phyloP scores from a whole-genome alignment of 2,797 vertebrate genomes.

The Acanthiza pusilla region DNA sequence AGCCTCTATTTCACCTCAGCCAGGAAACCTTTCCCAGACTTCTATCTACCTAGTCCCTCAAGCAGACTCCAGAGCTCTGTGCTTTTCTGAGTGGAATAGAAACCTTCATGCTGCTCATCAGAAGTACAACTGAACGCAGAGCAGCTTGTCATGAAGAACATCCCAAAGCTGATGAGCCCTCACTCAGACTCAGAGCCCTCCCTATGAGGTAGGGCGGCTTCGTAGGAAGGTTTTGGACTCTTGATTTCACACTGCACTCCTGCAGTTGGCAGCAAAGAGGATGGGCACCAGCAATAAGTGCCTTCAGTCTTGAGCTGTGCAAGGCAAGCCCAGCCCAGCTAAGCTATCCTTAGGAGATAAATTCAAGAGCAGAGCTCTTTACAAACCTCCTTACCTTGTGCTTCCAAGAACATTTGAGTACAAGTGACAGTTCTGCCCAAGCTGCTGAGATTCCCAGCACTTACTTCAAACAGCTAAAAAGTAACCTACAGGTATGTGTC shows the following conservation, averaged over 20 bases:
- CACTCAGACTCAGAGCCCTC: background rate
- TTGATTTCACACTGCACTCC: background rate
- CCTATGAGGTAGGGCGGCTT: background rate
- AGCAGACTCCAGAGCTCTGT: background rate
- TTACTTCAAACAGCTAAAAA: background rate
- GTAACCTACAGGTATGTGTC: background rate
- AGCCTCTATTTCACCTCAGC: background rate
- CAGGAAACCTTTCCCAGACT: background rate
- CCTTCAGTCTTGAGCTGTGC: background rate
- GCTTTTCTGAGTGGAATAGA: background rate
- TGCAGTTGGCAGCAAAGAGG: background rate
- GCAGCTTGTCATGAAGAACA: background rate
- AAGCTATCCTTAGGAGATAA: background rate
- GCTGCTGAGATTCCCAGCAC: background rate
- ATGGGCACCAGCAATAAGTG: background rate
- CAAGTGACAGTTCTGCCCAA: background rate
- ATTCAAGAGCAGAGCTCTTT: background rate
- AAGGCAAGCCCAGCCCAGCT: background rate
- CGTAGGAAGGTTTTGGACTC: background rate
- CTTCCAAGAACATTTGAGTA: background rate
- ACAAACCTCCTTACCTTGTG: background rate
- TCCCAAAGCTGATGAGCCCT: background rate
- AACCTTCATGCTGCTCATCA: background rate
- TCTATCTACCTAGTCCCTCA: background rate
- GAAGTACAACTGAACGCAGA: background rate